These are phyloP conservation scores for Drosophila ustulata DNA, from an alignment of 2,888 invertebrate genomes.

Conservation along the genomic window DNA sequence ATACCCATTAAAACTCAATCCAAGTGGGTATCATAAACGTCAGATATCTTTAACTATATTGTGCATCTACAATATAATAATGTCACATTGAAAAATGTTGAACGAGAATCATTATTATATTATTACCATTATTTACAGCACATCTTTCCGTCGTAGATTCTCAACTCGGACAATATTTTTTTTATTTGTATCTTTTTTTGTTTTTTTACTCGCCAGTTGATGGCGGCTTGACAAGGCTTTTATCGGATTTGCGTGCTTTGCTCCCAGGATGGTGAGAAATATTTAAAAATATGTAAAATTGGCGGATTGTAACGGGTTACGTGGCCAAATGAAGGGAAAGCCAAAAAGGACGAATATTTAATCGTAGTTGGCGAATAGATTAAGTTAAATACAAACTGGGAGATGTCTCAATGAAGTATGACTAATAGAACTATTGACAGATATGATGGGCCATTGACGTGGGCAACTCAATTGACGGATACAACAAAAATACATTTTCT, in stretches of 20 bases:
- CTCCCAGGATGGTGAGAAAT: conserved; percentile 52
- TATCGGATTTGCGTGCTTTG: conserved; percentile 68
- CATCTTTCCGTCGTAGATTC: not conserved
- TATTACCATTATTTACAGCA: not conserved
- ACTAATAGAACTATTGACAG: conserved; percentile 1
- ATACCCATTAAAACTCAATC: conserved; percentile 21
- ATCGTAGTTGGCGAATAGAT: conserved; percentile 39
- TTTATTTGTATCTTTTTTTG: conserved; percentile 17
- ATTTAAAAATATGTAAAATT: conserved; percentile 66
- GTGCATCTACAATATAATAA: no score
- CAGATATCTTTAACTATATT: no score
- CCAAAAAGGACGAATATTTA: conserved; percentile 42
- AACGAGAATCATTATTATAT: no score
- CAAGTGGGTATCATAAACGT: conserved; percentile 3
- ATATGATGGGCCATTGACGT: conserved; percentile 2
- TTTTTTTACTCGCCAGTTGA: conserved; percentile 33
- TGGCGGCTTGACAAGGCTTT: conserved; percentile 66
- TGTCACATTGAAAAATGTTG: no score
- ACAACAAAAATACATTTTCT: conserved; percentile 3
- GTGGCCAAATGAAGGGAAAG: conserved; percentile 24
- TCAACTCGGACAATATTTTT: conserved; percentile 2
- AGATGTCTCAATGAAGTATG: conserved; percentile 1
- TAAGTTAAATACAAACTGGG: conserved; percentile 14
- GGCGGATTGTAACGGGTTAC: conserved; percentile 51
- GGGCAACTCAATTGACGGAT: not conserved